Percentiles rank a stretch among this genome's conserved stretches.
These are phyloP conservation scores for Tenthredo notha DNA, from an alignment of 2,888 invertebrate genomes.

Conservation along the genomic window DNA sequence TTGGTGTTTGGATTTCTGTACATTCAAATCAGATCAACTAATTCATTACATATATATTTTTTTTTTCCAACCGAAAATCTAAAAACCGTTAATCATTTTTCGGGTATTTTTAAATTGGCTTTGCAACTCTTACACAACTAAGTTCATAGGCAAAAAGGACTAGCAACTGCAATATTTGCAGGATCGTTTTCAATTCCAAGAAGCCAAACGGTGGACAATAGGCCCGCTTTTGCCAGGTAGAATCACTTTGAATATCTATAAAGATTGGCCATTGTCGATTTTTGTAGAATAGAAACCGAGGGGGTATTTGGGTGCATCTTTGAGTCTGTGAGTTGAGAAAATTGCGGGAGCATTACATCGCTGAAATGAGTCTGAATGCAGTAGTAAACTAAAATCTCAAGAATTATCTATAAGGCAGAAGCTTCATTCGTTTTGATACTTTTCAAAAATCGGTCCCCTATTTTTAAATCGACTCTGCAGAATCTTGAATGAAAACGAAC, in stretches of 20 bases:
- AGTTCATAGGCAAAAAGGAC: background rate
- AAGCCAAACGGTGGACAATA: constrained; percentile 71
- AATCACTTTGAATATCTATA: constrained; percentile 77
- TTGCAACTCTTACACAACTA: background rate
- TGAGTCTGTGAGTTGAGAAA: constrained; percentile 63
- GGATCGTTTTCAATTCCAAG: constrained; percentile 70
- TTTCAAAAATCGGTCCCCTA: constrained; percentile 23
- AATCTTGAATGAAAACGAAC: constrained; percentile 10
- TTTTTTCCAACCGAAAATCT: background rate
- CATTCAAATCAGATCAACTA: background rate
- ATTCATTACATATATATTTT: background rate
- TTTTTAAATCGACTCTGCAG: constrained; percentile 24
- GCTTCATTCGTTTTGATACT: background rate
- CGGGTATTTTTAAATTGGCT: background rate
- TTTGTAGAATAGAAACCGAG: constrained; percentile 45
- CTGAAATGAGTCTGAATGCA: constrained; percentile 41
- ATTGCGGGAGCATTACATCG: constrained; percentile 74
- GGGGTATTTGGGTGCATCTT: constrained; percentile 63
- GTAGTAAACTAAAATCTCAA: background rate
- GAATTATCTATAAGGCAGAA: background rate
- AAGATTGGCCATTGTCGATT: constrained; percentile 74
- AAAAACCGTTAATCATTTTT: background rate
- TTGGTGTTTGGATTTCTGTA: background rate
- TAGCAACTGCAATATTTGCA: constrained; percentile 2
- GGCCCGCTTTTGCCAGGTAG: constrained; percentile 71